Evolutionary conservation across 1,140 invertebrate genomes (phyloP).

Genomic region (Linepithema humile): DNA sequence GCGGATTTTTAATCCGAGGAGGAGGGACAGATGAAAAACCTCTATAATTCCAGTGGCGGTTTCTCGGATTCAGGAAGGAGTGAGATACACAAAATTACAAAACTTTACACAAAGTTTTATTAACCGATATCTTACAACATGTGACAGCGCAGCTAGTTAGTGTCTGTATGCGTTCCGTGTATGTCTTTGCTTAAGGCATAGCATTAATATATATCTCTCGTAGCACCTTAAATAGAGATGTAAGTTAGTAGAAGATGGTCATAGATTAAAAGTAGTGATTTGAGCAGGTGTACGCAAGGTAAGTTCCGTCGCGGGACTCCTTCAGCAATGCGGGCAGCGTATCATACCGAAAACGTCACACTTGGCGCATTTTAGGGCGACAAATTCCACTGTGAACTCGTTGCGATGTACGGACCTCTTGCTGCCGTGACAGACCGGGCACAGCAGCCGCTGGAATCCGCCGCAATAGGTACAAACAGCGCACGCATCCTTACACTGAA

Average conservation of each 20-base stretch:
- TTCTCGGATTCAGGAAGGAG: neutral
- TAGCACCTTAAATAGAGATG: slow-evolving; percentile 67
- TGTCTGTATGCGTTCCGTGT: slow-evolving; percentile 37
- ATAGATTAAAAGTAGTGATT: slow-evolving; percentile 15
- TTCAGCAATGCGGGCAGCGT: slow-evolving; percentile 89
- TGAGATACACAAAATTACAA: slow-evolving; percentile 59
- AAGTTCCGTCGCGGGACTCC: neutral
- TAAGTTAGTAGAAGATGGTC: slow-evolving; percentile 24
- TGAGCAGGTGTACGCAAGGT: slow-evolving; percentile 30
- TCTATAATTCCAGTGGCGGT: neutral
- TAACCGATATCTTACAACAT: slow-evolving; percentile 70
- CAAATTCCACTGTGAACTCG: slow-evolving; percentile 96
- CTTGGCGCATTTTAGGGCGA: slow-evolving; percentile 97
- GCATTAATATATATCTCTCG: slow-evolving; percentile 59
- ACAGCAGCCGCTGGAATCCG: slow-evolving; percentile 95
- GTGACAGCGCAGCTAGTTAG: slow-evolving; percentile 39
- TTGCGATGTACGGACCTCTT: slow-evolving; percentile 97
- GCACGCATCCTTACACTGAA: slow-evolving; percentile 91
- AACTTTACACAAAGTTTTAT: slow-evolving; percentile 72
- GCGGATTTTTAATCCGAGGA: neutral
- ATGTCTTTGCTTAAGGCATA: slow-evolving; percentile 49
- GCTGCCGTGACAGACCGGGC: slow-evolving; percentile 95
- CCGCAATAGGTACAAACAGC: slow-evolving; percentile 93
- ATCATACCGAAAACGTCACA: slow-evolving; percentile 97
- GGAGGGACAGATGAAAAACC: neutral